Conservation (phyloP, 2,113 vertebrate species). For the Stomatorhinus ivindoensis region DNA sequence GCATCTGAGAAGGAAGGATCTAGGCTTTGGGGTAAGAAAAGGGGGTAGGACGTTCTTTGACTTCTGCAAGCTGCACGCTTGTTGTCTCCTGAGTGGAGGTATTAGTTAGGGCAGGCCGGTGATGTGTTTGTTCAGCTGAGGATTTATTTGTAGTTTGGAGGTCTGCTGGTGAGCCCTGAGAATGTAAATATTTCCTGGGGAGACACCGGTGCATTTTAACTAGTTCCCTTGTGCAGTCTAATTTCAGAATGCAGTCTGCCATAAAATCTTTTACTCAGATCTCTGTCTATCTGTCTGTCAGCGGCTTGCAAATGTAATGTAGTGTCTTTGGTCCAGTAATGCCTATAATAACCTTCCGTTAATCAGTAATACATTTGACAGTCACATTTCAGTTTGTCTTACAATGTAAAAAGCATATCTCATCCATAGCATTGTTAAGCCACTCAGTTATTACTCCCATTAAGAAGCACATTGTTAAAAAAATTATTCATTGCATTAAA, state of each 20-base stretch:
- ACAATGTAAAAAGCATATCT: neutral
- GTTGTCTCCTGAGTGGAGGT: neutral
- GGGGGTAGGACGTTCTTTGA: neutral
- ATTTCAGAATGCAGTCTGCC: constrained; percentile 2
- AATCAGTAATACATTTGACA: neutral
- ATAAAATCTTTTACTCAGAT: neutral
- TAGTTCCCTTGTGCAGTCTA: neutral
- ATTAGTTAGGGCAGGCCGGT: constrained; percentile 19
- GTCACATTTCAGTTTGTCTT: neutral
- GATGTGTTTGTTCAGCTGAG: constrained; percentile 22
- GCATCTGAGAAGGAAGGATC: constrained; percentile 45
- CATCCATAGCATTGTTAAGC: neutral
- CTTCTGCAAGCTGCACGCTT: neutral
- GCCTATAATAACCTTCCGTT: neutral
- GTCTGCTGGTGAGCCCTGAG: constrained; percentile 11
- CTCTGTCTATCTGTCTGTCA: neutral
- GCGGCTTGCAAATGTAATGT: neutral
- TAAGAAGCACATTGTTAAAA: neutral
- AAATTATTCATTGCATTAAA: neutral
- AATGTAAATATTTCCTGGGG: constrained; percentile 20
- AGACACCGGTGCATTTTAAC: constrained; percentile 17
- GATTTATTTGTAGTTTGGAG: constrained; percentile 26
- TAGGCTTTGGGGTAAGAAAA: constrained; percentile 29
- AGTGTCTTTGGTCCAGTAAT: neutral
- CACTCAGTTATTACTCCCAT: neutral